A percentile compares a stretch with the other conserved stretches of the same genome.
phyloP scores from a whole-genome alignment of 2,797 vertebrate genomes.

The Squalus acanthias region DNA sequence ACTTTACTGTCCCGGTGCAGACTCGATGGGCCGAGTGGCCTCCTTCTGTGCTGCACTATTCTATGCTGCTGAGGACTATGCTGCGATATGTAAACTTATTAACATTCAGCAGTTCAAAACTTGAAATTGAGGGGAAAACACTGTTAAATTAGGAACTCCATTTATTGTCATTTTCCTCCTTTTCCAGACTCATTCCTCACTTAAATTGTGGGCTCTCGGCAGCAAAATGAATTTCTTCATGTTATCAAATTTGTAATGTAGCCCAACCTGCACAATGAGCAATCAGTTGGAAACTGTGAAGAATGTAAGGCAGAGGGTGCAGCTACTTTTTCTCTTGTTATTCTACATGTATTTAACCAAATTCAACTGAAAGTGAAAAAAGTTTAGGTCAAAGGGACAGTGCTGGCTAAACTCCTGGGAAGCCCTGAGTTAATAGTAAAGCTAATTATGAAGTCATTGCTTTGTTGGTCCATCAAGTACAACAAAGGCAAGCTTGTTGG shows the following conservation, averaged over 20 bases:
- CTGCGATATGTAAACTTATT: neutral
- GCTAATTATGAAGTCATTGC: conserved; percentile 22
- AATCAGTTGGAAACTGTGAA: neutral
- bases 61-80: neutral
- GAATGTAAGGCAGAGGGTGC: neutral
- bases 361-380: neutral
- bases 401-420: neutral
- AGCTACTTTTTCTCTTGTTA: neutral
- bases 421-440: conserved; percentile 8
- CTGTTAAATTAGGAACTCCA: neutral
- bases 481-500: conserved; percentile 31
- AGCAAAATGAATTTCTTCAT: neutral
- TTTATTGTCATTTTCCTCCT: neutral
- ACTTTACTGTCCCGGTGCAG: no score
- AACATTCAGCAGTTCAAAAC: neutral
- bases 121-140: neutral
- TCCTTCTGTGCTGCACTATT: no score
- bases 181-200: neutral
- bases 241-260: neutral
- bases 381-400: neutral
- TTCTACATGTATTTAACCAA: neutral
- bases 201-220: neutral
- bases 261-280: neutral
- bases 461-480: conserved; percentile 20
- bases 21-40: no score